Evolutionary conservation across 2,113 vertebrate species (phyloP).

Genomic region (Cyrtonyx montezumae): DNA sequence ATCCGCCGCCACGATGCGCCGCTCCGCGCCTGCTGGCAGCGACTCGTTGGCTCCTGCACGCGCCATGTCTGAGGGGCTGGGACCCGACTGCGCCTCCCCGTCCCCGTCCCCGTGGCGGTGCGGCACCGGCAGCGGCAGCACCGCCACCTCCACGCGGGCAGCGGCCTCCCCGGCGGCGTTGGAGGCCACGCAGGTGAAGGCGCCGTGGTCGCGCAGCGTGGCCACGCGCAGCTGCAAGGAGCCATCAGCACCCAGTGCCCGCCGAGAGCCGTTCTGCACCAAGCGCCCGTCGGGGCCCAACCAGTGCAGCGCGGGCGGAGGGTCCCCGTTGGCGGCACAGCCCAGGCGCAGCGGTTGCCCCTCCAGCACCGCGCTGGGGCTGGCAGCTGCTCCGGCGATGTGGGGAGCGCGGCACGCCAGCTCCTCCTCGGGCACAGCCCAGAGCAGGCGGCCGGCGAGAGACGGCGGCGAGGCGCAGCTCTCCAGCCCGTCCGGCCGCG

Average conservation of each 20-base stretch:
- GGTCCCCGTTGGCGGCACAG: slow-evolving; percentile 90
- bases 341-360: slow-evolving; percentile 89
- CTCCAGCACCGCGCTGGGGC: slow-evolving; percentile 86
- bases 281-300: slow-evolving; percentile 89
- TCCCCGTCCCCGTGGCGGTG: slow-evolving; percentile 71
- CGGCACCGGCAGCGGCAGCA: slow-evolving; percentile 88
- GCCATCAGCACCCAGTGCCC: slow-evolving; percentile 86
- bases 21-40: slow-evolving; percentile 73
- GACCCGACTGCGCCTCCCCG: slow-evolving; percentile 68
- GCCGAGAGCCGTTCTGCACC: slow-evolving; percentile 89
- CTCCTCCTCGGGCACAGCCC: slow-evolving; percentile 94
- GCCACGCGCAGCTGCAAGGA: slow-evolving; percentile 93
- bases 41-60: slow-evolving; percentile 88
- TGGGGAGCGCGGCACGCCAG: slow-evolving; percentile 89
- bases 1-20: slow-evolving; percentile 77
- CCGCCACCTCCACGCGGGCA: slow-evolving; percentile 85
- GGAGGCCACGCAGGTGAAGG: slow-evolving; percentile 93
- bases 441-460: slow-evolving; percentile 91
- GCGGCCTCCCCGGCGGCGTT: slow-evolving; percentile 91
- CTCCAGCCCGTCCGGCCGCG: slow-evolving; percentile 88
- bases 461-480: slow-evolving; percentile 92
- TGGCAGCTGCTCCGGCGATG: slow-evolving; percentile 86
- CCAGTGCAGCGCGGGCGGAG: slow-evolving; percentile 91
- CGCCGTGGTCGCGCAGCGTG: slow-evolving; percentile 89
- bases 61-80: slow-evolving; percentile 90